phyloP scores from a whole-genome alignment of 2,113 vertebrate species.

The Prochilodus magdalenae region DNA sequence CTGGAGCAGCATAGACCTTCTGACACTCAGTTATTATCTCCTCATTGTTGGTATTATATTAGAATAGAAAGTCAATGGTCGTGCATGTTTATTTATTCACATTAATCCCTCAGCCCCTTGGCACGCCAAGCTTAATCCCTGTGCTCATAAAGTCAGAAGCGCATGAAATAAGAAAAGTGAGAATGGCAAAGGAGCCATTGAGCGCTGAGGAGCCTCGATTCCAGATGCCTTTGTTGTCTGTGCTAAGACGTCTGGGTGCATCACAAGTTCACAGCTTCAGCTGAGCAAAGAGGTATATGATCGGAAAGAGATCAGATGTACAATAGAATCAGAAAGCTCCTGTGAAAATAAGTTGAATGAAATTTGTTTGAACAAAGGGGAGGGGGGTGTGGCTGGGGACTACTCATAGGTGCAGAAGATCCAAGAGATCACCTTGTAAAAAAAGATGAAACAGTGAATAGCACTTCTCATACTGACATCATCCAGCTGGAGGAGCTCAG shows the following conservation, averaged over 20 bases:
- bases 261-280: background rate
- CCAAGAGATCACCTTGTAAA: background rate
- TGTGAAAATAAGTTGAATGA: background rate
- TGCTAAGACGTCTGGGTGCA: constrained; percentile 17
- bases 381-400: background rate
- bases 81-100: constrained; percentile 47
- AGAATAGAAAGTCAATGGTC: constrained; percentile 37
- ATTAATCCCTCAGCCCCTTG: constrained; percentile 40
- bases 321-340: background rate
- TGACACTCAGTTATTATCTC: constrained; percentile 14
- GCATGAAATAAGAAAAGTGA: constrained; percentile 62
- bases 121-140: constrained; percentile 54
- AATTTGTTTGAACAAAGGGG: background rate
- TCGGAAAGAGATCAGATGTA: background rate
- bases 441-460: background rate
- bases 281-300: background rate
- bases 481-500: background rate
- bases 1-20: background rate
- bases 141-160: constrained; percentile 63
- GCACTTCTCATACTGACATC: background rate
- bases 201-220: constrained; percentile 44
- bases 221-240: constrained; percentile 39
- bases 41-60: constrained; percentile 45
- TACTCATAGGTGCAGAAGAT: background rate
- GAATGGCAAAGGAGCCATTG: constrained; percentile 48